These are phyloP conservation scores for Epinephelus moara DNA, from an alignment of 2,113 vertebrate species.

Conservation along the genomic window DNA sequence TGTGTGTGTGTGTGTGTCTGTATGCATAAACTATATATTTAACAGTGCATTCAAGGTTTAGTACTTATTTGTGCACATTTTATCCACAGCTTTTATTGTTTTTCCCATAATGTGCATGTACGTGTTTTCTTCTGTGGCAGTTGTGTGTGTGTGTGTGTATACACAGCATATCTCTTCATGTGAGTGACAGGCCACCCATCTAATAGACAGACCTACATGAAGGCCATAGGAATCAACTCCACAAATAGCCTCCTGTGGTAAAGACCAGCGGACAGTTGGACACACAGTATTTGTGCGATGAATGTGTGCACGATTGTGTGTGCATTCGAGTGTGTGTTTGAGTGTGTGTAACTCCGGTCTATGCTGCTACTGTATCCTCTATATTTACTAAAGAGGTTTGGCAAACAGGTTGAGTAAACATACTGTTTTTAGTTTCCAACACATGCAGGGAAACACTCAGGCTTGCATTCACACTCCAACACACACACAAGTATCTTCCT, in stretches of 20 bases:
- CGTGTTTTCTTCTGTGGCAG: neutral
- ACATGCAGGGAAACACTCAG: conserved; percentile 17
- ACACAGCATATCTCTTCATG: neutral
- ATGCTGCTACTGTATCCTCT: conserved; percentile 60
- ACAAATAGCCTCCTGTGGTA: conserved; percentile 71
- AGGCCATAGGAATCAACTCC: conserved; percentile 52
- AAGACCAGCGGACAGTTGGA: conserved; percentile 40
- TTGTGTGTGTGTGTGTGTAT: neutral
- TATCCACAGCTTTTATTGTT: neutral
- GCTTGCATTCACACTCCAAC: conserved; percentile 2
- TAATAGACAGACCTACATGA: conserved; percentile 56
- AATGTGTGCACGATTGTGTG: conserved; percentile 30
- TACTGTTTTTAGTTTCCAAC: conserved; percentile 57
- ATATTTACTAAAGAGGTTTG: conserved; percentile 67
- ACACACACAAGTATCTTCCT: neutral
- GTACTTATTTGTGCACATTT: neutral
- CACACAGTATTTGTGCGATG: conserved; percentile 53
- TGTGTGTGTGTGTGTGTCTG: neutral
- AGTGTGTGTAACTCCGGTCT: conserved; percentile 38
- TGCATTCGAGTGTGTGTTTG: neutral
- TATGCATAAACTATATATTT: neutral
- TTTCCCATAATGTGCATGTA: neutral
- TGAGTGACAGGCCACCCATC: conserved; percentile 53
- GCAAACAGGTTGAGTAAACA: conserved; percentile 70
- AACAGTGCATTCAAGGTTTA: neutral